Percentiles rank a stretch among this genome's conserved stretches.
phyloP scores from a whole-genome alignment of 2,113 vertebrate genomes.

The Archilochus colubris region DNA sequence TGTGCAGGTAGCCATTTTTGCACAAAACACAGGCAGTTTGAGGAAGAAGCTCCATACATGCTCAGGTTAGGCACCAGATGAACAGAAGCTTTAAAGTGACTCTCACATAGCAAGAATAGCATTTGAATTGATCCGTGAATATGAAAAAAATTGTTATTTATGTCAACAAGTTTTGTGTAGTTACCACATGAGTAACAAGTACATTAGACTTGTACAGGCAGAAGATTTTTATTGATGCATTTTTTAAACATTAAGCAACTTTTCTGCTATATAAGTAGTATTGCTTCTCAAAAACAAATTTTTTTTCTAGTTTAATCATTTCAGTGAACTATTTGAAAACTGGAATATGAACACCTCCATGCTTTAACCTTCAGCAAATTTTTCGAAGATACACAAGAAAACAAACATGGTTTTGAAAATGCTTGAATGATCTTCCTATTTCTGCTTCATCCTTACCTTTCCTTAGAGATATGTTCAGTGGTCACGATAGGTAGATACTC shows the following conservation, averaged over 20 bases:
- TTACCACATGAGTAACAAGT: background rate
- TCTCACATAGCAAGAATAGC: background rate
- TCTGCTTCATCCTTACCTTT: accelerated
- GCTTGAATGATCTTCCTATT: background rate
- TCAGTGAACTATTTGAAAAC: background rate
- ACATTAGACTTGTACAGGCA: background rate
- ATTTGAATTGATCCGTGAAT: background rate
- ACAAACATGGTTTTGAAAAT: background rate
- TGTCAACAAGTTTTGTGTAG: background rate
- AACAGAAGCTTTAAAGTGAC: background rate
- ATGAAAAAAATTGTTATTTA: background rate
- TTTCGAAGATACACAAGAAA: background rate
- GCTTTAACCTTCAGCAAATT: background rate
- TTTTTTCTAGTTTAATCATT: background rate
- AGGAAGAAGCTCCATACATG: background rate
- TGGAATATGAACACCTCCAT: background rate
- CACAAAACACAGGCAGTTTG: background rate
- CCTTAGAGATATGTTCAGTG: background rate
- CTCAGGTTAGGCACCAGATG: background rate
- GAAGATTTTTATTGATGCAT: background rate
- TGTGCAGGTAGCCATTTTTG: background rate
- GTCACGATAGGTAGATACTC: background rate
- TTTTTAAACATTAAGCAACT: background rate
- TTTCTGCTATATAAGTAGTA: background rate
- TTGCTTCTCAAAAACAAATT: background rate